A percentile compares a stretch with the other conserved stretches of the same genome.
These are phyloP conservation scores for Cyrtonyx montezumae DNA, from an alignment of 2,113 vertebrate species.

Conservation along the genomic window DNA sequence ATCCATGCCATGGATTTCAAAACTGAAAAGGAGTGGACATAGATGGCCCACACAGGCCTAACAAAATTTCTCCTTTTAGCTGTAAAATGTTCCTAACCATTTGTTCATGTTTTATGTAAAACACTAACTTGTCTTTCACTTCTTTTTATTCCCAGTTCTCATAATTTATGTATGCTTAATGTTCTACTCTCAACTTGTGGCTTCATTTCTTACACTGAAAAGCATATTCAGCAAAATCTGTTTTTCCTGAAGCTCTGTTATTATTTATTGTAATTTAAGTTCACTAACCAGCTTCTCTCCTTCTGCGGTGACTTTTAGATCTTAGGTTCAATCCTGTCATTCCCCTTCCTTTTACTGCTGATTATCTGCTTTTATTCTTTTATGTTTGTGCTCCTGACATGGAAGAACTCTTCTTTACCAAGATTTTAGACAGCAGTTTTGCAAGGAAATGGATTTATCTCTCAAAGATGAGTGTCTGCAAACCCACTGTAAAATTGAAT, in stretches of 20 bases:
- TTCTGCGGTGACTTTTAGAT: not conserved
- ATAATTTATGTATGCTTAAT: conserved; percentile 41
- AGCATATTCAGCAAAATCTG: not conserved
- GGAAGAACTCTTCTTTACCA: not conserved
- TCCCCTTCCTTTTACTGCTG: not conserved
- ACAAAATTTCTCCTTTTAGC: not conserved
- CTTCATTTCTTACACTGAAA: not conserved
- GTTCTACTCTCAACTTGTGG: not conserved
- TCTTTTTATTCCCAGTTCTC: conserved; percentile 13
- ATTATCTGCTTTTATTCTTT: not conserved
- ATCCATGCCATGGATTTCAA: not conserved
- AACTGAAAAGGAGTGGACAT: not conserved
- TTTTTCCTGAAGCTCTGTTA: not conserved
- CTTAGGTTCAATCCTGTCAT: not conserved
- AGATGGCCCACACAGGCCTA: not conserved
- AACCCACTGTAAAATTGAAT: not conserved
- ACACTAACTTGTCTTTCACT: not conserved
- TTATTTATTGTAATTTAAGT: not conserved
- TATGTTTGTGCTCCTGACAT: not conserved
- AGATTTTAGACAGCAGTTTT: not conserved
- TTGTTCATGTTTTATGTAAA: conserved; percentile 51
- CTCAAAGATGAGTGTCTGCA: not conserved
- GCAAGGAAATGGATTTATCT: not conserved
- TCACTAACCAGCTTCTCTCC: not conserved
- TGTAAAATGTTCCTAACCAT: not conserved